Base-by-base conservation (phyloP, 2,113 vertebrate species). In the Amphiprion ocellaris region DNA sequence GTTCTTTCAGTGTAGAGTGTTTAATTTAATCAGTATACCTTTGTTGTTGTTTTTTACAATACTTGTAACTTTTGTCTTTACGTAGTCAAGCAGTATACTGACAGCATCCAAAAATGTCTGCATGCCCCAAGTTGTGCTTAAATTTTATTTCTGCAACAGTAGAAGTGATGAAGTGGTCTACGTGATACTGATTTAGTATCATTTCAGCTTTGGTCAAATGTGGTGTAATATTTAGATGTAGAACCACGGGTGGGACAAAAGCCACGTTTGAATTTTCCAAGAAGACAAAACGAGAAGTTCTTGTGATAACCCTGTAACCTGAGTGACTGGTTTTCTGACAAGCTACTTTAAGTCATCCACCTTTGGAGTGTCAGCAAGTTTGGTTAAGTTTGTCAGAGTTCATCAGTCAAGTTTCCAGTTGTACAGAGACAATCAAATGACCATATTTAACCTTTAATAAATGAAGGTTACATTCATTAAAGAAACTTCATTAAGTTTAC, bases 361-460 rank as follows among this genome's bases (percentile, higher is more conserved):
- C 44, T 41, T 30, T 4, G 0, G 14, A 19, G 10, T 19, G 2
- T 15, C 8, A 33, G 24, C 21, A 53, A 76, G 10, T 11, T 47
- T n/a, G 56, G 6, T 66, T 21, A 9, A 33, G 49, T 39, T 33
- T 67, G 39, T 2, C 28, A 28, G 7, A 7, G 19, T 39, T 58
- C 23, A 30, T 30, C 49, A 56, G 11, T 23, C 17, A 28, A 15
- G 49, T 81, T 78, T 70, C 60, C 65, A 69, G 8, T 16, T 39
- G n/a, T 50, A 62, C 8, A 55, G 9, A 15, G 79, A 87, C 83
- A 87, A 89, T 91, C 86, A 74, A 19, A 49, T 47, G 1, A 52
- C 37, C 44, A 28, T 44, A n/a, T 73, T 62, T 68, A n/a, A 46
- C 37, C 5, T 26, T 52, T 61, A 24, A 69, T 33, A 33, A 50